phyloP scores from a whole-genome alignment of 2,797 vertebrate species.

The Poeciliopsis infans region DNA sequence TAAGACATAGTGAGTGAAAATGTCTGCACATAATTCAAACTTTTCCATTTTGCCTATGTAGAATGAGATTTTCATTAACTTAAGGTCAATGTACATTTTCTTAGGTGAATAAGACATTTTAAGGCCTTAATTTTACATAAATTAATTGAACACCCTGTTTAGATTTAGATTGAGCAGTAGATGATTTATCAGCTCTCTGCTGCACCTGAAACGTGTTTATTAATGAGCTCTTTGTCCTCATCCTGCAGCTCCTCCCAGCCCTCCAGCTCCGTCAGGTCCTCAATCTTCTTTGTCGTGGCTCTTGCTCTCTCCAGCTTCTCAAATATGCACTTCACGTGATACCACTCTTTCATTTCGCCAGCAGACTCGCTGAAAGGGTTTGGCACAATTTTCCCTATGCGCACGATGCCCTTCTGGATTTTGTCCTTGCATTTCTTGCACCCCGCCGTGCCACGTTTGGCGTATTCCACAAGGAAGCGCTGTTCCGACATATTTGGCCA shows the following conservation, averaged over 20 bases:
- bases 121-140: neutral
- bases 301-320: conserved; percentile 94
- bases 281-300: conserved; percentile 95
- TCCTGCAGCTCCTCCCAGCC: conserved; percentile 96
- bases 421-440: conserved; percentile 99
- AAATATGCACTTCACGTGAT: conserved; percentile 95
- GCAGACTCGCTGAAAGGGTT: conserved; percentile 97
- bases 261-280: conserved; percentile 95
- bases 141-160: neutral
- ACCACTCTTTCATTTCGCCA: conserved; percentile 99
- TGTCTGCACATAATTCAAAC: too few relatives aligned
- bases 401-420: conserved; percentile 90
- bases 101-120: too few relatives aligned
- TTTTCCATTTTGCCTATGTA: too few relatives aligned
- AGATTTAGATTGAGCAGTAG: neutral
- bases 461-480: conserved; percentile 95
- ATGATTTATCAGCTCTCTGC: neutral
- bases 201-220: conserved; percentile 87
- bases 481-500: conserved; percentile 89
- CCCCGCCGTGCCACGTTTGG: conserved; percentile 94
- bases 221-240: conserved; percentile 89
- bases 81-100: too few relatives aligned
- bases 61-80: too few relatives aligned
- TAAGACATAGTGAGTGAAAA: too few relatives aligned
- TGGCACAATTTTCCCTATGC: conserved; percentile 95